These are phyloP conservation scores for Hycleus cichorii DNA, from an alignment of 1,140 invertebrate genomes.

Conservation along the genomic window DNA sequence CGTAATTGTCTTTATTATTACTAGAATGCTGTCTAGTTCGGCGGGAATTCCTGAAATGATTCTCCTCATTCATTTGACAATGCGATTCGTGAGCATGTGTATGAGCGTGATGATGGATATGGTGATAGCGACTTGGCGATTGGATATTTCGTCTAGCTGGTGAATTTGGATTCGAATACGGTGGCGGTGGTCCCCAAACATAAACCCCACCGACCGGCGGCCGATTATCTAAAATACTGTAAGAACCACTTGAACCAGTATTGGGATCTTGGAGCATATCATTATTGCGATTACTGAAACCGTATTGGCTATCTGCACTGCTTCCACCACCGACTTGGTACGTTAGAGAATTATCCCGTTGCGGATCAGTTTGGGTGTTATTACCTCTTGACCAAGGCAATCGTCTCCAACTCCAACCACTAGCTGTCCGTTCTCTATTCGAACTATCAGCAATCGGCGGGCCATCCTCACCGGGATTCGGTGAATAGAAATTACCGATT, in stretches of 20 bases:
- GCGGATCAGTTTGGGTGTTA: conserved; percentile 24
- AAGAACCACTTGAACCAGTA: conserved; percentile 41
- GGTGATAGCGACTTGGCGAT: conserved; percentile 36
- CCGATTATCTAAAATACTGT: conserved; percentile 48
- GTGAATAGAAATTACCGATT: conserved; percentile 71
- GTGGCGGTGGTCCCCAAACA: conserved; percentile 67
- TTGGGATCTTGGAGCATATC: conserved; percentile 38
- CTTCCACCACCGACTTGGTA: conserved; percentile 31
- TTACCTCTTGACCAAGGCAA: conserved; percentile 47
- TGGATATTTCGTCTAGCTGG: conserved; percentile 44
- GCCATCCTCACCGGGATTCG: conserved; percentile 60
- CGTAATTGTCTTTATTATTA: conserved; percentile 12
- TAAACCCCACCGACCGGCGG: conserved; percentile 43
- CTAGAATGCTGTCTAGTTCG: conserved; percentile 16
- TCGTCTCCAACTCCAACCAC: conserved; percentile 53
- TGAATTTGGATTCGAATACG: conserved; percentile 65
- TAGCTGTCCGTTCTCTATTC: conserved; percentile 45
- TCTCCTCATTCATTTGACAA: conserved; percentile 38
- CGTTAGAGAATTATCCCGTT: conserved; percentile 34
- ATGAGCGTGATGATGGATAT: conserved; percentile 37
- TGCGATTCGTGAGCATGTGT: conserved; percentile 37
- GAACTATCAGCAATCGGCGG: conserved; percentile 39
- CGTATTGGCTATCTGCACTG: conserved; percentile 57
- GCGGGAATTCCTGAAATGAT: conserved; percentile 25
- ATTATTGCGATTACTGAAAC: conserved; percentile 49